phyloP scores from a whole-genome alignment of 2,888 invertebrate species.

The Orchesella flavescens region DNA sequence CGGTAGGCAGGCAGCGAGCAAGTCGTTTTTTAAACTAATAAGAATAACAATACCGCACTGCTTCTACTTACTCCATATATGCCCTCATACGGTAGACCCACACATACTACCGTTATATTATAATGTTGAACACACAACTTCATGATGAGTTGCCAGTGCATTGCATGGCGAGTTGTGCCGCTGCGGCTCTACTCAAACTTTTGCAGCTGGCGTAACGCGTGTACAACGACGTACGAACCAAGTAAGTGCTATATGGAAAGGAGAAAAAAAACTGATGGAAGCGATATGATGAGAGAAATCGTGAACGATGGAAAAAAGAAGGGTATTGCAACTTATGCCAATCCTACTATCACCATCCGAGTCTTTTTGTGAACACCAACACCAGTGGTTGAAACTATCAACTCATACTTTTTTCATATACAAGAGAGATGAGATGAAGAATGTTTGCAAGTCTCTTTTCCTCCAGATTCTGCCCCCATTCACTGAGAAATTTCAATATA shows the following conservation, averaged over 20 bases:
- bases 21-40: conserved; percentile 28
- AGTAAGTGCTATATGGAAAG: neutral
- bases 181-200: conserved; percentile 23
- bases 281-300: conserved; percentile 26
- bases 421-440: neutral
- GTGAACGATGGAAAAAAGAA: conserved; percentile 15
- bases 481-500: too few relatives aligned
- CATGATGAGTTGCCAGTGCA: neutral
- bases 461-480: neutral
- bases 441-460: neutral
- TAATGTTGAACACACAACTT: neutral
- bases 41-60: conserved; percentile 6
- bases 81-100: neutral
- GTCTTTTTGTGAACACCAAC: neutral
- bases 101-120: neutral
- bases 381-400: neutral
- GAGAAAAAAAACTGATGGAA: neutral
- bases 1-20: conserved; percentile 6
- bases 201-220: conserved; percentile 12
- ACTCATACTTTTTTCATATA: too few relatives aligned
- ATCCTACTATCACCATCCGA: neutral
- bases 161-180: neutral
- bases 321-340: conserved; percentile 13
- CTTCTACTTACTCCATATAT: neutral
- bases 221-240: neutral